Conservation (phyloP, 2,113 vertebrate genomes). For the Prunella fulvescens region DNA sequence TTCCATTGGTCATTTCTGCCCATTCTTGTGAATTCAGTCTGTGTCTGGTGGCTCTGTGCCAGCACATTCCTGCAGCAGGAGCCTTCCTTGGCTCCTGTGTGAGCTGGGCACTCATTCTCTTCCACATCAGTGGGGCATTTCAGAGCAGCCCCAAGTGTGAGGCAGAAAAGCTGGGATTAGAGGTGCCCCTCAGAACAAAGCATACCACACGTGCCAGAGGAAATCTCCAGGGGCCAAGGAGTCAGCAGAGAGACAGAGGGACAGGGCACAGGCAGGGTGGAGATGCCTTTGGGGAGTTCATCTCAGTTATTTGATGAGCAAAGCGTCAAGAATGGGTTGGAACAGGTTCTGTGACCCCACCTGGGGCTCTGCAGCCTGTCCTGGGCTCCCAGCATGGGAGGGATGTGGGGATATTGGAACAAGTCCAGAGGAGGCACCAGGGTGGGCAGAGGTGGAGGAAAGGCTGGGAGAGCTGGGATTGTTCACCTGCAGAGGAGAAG, state of each 20-base stretch:
- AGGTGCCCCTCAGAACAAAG: slow-evolving; percentile 21
- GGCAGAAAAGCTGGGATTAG: slow-evolving; percentile 11
- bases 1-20: neutral
- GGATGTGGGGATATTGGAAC: neutral
- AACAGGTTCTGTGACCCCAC: neutral
- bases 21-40: neutral
- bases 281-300: neutral
- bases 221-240: neutral
- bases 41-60: neutral
- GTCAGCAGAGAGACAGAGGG: neutral
- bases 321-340: neutral
- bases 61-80: slow-evolving; percentile 28
- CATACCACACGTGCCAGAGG: slow-evolving; percentile 14
- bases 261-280: neutral
- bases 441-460: neutral
- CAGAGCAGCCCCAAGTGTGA: neutral
- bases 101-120: slow-evolving; percentile 3
- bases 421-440: neutral
- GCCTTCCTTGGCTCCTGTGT: neutral
- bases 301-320: neutral
- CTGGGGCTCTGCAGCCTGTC: neutral
- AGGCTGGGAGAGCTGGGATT: neutral
- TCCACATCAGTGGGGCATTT: slow-evolving; percentile 4
- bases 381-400: neutral
- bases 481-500: neutral